Evolutionary conservation across 1,140 invertebrate genomes (phyloP).

Genomic region (Rhopalosiphum padi): DNA sequence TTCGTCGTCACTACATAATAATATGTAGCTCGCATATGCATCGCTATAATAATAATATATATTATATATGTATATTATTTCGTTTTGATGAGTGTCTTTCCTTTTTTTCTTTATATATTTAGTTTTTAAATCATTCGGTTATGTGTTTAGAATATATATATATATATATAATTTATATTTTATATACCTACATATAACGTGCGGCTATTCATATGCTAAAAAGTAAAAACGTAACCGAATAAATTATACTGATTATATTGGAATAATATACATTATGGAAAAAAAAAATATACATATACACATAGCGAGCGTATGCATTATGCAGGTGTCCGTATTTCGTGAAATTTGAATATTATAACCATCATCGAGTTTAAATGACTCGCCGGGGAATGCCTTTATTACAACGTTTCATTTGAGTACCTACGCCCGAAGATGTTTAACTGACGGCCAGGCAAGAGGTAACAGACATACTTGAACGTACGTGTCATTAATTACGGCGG

Average conservation of each 20-base stretch:
- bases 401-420: not conserved
- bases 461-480: not conserved
- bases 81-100: not conserved
- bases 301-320: not conserved
- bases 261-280: not conserved
- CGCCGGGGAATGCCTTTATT: not conserved
- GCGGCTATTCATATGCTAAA: not conserved
- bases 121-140: not conserved
- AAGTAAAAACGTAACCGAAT: not conserved
- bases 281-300: not conserved
- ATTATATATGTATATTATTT: not conserved
- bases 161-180: not conserved
- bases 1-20: not conserved
- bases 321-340: not conserved
- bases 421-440: not conserved
- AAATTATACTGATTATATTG: not conserved
- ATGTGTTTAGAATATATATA: not conserved
- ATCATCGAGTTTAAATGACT: not conserved
- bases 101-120: not conserved
- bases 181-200: not conserved
- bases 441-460: not conserved
- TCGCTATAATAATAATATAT: not conserved
- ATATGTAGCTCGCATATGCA: too few species aligned
- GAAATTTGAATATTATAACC: slow-evolving; percentile 30
- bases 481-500: not conserved